A percentile compares a stretch with the other conserved stretches of the same genome.
These are phyloP conservation scores for Ceuthmochares aereus DNA, from an alignment of 2,113 vertebrate genomes.

Conservation along the genomic window DNA sequence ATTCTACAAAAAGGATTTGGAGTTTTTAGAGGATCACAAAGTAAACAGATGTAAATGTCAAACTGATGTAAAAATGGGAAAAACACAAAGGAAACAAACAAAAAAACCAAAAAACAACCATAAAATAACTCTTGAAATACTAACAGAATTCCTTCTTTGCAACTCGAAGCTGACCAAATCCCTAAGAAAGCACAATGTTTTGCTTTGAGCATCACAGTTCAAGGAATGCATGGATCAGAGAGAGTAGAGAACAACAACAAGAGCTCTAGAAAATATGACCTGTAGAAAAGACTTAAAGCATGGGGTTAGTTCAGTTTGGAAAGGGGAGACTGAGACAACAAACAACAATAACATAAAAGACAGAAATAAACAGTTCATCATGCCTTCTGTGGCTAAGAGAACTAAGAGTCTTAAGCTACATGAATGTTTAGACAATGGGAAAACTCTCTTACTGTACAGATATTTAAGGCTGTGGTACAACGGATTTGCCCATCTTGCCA, in stretches of 20 bases:
- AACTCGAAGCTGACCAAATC: background rate
- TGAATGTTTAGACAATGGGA: background rate
- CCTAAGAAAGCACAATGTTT: background rate
- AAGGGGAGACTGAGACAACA: background rate
- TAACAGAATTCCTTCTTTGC: background rate
- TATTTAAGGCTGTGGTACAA: background rate
- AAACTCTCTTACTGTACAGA: background rate
- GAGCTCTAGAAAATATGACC: background rate
- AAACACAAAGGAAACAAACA: background rate
- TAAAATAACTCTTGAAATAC: background rate
- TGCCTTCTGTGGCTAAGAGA: background rate
- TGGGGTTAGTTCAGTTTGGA: background rate
- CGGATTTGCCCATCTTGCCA: too few relatives aligned
- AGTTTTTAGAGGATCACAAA: background rate
- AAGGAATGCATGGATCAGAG: background rate
- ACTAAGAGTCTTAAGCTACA: background rate
- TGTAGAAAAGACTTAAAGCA: background rate
- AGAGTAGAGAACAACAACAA: background rate
- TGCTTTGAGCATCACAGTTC: slow-evolving; percentile 4
- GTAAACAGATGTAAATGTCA: background rate
- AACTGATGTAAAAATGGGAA: background rate
- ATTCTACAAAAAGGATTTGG: background rate
- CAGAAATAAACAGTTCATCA: background rate
- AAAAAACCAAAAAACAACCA: background rate
- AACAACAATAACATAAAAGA: background rate